Percentiles rank a stretch among this genome's conserved stretches.
Conservation (phyloP, 2,888 invertebrate genomes). For the Cacoxenus indagator region DNA sequence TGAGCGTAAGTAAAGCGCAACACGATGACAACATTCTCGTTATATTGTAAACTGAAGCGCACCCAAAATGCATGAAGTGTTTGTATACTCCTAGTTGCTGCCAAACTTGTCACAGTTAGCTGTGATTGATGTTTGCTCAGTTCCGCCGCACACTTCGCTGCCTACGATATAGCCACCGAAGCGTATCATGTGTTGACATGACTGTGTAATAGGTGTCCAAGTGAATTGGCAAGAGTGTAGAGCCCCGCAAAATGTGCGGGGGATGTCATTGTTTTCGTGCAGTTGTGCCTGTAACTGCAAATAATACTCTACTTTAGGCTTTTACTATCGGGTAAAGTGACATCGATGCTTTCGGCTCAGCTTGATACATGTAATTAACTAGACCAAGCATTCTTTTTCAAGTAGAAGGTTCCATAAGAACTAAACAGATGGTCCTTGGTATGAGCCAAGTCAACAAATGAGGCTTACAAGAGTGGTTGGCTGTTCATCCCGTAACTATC, state of each 20-base stretch:
- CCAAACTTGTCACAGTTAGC: slow-evolving; percentile 24
- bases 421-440: too few species aligned
- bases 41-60: too few species aligned
- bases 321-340: neutral
- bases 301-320: slow-evolving; percentile 40
- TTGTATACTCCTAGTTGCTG: neutral
- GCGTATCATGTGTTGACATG: slow-evolving; percentile 10
- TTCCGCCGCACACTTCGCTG: neutral
- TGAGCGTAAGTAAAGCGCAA: too few species aligned
- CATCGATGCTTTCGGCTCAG: too few species aligned
- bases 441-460: too few species aligned
- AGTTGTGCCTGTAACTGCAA: slow-evolving; percentile 54
- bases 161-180: neutral
- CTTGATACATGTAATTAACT: too few species aligned
- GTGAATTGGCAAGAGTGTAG: slow-evolving; percentile 32
- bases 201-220: neutral
- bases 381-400: too few species aligned
- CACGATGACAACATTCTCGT: neutral
- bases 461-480: too few species aligned
- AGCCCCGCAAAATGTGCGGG: slow-evolving; percentile 31
- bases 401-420: too few species aligned
- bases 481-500: too few species aligned
- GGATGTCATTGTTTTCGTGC: slow-evolving; percentile 27
- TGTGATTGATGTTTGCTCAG: slow-evolving; percentile 48
- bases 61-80: too few species aligned